Evolutionary conservation across 2,797 vertebrate genomes (phyloP), one percentile per base, ranked within the genome.

Genomic region (Geotrypetes seraphini): DNA sequence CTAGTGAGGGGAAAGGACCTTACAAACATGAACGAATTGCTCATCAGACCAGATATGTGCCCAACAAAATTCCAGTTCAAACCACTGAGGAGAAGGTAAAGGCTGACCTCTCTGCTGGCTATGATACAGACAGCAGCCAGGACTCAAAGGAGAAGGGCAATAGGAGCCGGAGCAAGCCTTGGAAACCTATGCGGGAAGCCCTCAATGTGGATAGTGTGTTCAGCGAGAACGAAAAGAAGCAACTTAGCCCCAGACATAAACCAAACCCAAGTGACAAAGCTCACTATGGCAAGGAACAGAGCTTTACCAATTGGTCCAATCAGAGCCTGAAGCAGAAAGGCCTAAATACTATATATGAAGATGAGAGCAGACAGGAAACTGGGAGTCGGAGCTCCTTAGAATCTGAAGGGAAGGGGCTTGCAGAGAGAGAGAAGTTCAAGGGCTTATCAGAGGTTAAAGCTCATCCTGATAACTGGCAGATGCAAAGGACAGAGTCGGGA

Each of bases 311-410:
- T 3, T 57, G 79, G 40, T 56, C 69, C 1, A 73, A 73, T 26
- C 89, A 92, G 19, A 85, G 73, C n/a, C 69, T 66, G 18, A 83
- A 85, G 53, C 86, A 81, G 10, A 92, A 91, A 63, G 79, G 79
- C 34, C 74, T 99, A 25, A 86, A 91, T 90, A 97, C 96, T 21
- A 97, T 99, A 33, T 96, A 94, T 5, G 96, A 99, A 71, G 92
- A 97, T 6, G 96, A 95, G 66, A 75, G 75, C 21, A 86, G 79
- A 59, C 85, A 84, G 2, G 91, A 92, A 36, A 75, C 53, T 0
- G 92, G 87, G 44, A 91, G 88, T 62, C 73, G 79, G 27, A 90
- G 78, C 56, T 91, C 88, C 1, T 55, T 90, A 53, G 93, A 95
- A 32, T 88, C 84, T 0, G 79, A 84, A 5, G 67, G 83, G 19